Conservation (phyloP, 2,888 invertebrate species). For the Blastobasis lacticolella region DNA sequence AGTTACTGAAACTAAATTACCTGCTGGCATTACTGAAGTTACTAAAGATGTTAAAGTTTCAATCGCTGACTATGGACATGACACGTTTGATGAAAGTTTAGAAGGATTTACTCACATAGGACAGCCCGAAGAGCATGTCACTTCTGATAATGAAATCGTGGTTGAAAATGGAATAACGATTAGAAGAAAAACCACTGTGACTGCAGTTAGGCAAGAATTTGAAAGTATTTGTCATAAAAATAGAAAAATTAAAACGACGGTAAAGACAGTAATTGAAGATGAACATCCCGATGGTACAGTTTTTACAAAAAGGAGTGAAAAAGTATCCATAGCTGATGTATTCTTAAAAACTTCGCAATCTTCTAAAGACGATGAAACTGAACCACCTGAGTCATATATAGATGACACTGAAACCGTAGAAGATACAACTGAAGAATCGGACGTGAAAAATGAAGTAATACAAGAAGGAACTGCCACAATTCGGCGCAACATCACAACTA, state of each 20-base stretch:
- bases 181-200: constrained; percentile 47
- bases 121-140: constrained; percentile 16
- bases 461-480: constrained; percentile 44
- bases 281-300: constrained; percentile 59
- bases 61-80: constrained; percentile 44
- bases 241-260: constrained; percentile 52
- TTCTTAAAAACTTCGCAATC: constrained; percentile 29
- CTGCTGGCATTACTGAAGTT: constrained; percentile 51
- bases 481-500: constrained; percentile 58
- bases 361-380: constrained; percentile 21
- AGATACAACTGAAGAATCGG: constrained; percentile 52
- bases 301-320: constrained; percentile 56
- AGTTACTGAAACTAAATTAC: constrained; percentile 45
- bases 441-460: constrained; percentile 51
- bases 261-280: constrained; percentile 49
- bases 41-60: constrained; percentile 59
- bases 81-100: constrained; percentile 46
- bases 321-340: constrained; percentile 53
- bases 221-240: constrained; percentile 33
- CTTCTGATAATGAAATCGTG: constrained; percentile 32
- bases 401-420: constrained; percentile 54
- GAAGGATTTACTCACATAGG: constrained; percentile 20
- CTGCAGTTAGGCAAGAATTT: constrained; percentile 49
- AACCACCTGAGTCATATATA: constrained; percentile 33
- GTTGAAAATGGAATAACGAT: constrained; percentile 42